Evolutionary conservation across 2,888 invertebrate species (phyloP), one percentile per base, ranked within the genome.

Genomic region (Xestoiulus laeticollis): DNA sequence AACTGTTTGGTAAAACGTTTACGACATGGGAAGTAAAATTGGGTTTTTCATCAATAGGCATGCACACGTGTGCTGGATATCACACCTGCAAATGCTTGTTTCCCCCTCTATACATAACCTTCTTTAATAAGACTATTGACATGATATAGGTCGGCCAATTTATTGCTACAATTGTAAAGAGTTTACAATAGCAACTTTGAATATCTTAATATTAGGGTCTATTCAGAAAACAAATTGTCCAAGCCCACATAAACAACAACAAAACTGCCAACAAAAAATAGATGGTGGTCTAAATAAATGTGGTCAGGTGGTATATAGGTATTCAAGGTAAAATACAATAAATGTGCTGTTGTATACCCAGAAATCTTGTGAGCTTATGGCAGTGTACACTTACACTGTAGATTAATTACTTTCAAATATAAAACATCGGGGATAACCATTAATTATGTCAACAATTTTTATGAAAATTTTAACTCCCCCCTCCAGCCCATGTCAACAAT

Each of bases 31-130:
- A 26, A 22, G 22, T 26, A 8, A 6, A 68, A 68, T 26, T 68
- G 48, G 48, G 48, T 48, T 48, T 19, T 19, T 68, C 5, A 8
- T 68, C 68, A 68, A 68, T 68, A 22, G 68, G 68, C 68, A n/a
- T n/a, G n/a, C n/a, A 68, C 68, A 68, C 68, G 68, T 68, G 68
- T 68, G 68, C 10, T 22, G 22, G 68, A 12, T 68, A 68, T 68
- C 68, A 68, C 68, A 68, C 68, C 68, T 68, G 68, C 68, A 68
- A 68, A 68, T 68, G n/a, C 68, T 22, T 68, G 12, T 26, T 26
- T 68, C 26, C 68, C 68, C 68, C 68, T 68, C 68, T 22, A 5
- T 6, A 3, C 59, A 59, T n/a, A 59, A 59, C 26, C 68, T 22
- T n/a, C n/a, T n/a, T n/a, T n/a, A n/a, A 10, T 26, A 68, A 26